These are phyloP conservation scores for Drosophila ohnishii DNA, from an alignment of 1,140 invertebrate species.

Conservation along the genomic window DNA sequence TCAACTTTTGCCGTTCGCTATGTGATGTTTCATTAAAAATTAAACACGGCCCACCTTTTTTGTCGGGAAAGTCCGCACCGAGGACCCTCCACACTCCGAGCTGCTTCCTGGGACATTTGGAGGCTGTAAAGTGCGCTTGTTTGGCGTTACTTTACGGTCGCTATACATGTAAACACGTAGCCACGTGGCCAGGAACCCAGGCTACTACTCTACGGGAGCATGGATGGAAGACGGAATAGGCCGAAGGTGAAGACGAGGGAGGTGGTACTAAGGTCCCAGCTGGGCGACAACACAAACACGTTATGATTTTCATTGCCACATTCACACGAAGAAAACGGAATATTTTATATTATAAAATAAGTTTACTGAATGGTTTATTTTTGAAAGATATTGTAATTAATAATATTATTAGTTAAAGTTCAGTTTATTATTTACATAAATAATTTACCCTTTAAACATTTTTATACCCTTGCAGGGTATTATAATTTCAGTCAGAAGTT, in stretches of 20 bases:
- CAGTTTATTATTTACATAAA: too few species aligned
- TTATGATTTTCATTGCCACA: slow-evolving; percentile 48
- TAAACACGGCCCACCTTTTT: slow-evolving; percentile 46
- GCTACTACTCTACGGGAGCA: neutral
- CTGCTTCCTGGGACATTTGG: slow-evolving; percentile 14
- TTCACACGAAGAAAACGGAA: slow-evolving; percentile 10
- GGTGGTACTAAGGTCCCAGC: slow-evolving; percentile 28
- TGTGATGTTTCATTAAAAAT: slow-evolving; percentile 69
- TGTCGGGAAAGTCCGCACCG: neutral
- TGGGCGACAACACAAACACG: slow-evolving; percentile 37
- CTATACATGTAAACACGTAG: slow-evolving; percentile 64
- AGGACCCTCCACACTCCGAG: neutral
- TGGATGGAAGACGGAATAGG: neutral
- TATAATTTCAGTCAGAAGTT: too few species aligned
- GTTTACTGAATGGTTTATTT: too few species aligned
- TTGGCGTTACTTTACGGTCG: slow-evolving; percentile 58
- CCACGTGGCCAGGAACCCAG: slow-evolving; percentile 24
- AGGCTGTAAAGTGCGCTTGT: slow-evolving; percentile 67
- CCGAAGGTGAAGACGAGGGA: neutral
- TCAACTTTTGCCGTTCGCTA: slow-evolving; percentile 59
- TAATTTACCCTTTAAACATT: too few species aligned
- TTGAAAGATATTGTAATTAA: too few species aligned
- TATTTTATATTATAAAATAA: neutral
- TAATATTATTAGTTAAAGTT: too few species aligned
- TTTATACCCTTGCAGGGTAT: too few species aligned